phyloP scores from a whole-genome alignment of 1,140 invertebrate species.

The Nephila pilipes region DNA sequence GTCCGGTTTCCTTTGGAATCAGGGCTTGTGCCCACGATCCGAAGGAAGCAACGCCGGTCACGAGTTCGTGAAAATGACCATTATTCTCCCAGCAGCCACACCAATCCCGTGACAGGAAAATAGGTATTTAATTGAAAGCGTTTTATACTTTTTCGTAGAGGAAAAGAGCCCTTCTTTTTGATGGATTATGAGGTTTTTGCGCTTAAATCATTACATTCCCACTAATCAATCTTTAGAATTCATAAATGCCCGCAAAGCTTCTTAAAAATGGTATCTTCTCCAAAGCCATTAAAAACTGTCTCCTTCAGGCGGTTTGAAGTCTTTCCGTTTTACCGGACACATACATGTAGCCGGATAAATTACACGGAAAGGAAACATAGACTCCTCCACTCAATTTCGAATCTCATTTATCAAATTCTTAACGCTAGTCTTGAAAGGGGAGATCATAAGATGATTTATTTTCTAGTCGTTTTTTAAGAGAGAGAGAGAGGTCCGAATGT shows the following conservation, averaged over 20 bases:
- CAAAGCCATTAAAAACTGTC: not conserved
- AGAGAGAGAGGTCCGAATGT: too few relatives aligned
- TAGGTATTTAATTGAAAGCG: too few relatives aligned
- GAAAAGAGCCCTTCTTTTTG: too few relatives aligned
- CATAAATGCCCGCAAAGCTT: not conserved
- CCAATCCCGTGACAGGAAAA: too few relatives aligned
- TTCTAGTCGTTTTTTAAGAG: not conserved
- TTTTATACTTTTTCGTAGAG: too few relatives aligned
- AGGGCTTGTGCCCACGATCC: too few relatives aligned
- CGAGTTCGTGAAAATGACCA: too few relatives aligned
- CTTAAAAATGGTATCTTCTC: not conserved
- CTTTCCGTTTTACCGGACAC: not conserved
- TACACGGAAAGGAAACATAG: slow-evolving; percentile 8
- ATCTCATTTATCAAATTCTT: slow-evolving; percentile 5
- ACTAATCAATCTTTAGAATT: not conserved
- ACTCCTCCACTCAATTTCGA: not conserved
- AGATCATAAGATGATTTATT: not conserved
- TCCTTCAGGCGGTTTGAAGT: not conserved
- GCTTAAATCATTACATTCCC: not conserved
- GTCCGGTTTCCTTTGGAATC: too few relatives aligned
- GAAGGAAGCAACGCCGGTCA: too few relatives aligned
- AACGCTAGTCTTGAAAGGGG: not conserved
- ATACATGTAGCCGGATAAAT: not conserved
- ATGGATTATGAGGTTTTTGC: too few relatives aligned
- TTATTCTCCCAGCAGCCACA: too few relatives aligned